A percentile compares a stretch with the other conserved stretches of the same genome.
phyloP scores from a whole-genome alignment of 1,140 invertebrate species.

The Zaprionus tsacasi region DNA sequence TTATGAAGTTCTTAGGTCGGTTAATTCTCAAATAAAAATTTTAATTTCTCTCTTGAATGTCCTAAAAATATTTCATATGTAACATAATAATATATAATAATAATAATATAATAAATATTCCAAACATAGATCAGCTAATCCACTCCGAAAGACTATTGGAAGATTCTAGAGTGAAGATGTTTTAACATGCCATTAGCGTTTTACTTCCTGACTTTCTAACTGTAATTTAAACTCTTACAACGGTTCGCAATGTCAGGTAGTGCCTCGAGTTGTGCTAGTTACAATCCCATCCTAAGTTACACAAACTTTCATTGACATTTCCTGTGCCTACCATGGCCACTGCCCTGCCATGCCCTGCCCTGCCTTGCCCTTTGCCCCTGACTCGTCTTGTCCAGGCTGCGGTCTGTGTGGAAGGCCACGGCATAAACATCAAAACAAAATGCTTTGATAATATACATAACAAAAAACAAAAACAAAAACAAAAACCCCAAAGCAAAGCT shows the following conservation, averaged over 20 bases:
- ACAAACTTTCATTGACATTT: conserved; percentile 46
- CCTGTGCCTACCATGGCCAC: conserved; percentile 32
- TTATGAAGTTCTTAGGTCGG: no score
- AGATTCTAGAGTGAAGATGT: no score
- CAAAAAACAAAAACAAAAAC: neutral
- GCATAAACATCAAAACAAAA: conserved; percentile 46
- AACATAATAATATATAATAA: no score
- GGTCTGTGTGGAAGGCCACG: conserved; percentile 14
- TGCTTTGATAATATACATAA: conserved; percentile 29
- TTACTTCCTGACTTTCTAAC: neutral
- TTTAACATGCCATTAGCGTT: neutral
- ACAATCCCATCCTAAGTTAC: neutral
- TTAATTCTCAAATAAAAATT: no score
- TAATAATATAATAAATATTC: no score
- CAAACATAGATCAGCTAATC: no score
- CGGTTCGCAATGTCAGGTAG: neutral
- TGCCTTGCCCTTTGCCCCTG: conserved; percentile 16
- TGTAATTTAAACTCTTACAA: conserved; percentile 3
- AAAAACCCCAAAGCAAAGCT: conserved; percentile 28
- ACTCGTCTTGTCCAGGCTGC: conserved; percentile 18
- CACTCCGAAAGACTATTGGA: no score
- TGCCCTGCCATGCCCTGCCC: neutral
- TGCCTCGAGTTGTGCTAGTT: neutral
- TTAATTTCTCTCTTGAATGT: no score
- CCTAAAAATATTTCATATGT: no score